Conservation (phyloP, 2,113 vertebrate species). For the Xenopus laevis region DNA sequence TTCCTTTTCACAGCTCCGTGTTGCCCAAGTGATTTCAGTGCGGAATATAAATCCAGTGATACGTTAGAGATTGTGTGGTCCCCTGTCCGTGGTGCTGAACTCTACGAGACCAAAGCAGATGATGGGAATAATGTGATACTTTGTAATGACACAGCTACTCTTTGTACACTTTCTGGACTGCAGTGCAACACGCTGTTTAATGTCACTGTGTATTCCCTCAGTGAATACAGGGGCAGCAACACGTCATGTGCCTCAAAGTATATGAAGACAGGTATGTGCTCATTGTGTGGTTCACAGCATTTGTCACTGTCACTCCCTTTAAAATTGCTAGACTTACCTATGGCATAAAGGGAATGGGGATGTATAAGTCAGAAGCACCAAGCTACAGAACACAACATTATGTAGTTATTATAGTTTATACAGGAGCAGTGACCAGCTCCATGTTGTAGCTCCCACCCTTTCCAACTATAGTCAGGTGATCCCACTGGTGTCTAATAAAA, state of each 20-base stretch:
- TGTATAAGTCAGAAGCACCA: too few species aligned
- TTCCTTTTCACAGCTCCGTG: constrained; percentile 75
- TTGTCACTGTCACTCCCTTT: too few species aligned
- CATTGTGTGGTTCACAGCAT: too few species aligned
- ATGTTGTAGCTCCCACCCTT: too few species aligned
- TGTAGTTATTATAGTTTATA: too few species aligned
- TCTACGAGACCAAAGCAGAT: constrained; percentile 73
- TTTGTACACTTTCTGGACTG: constrained; percentile 79
- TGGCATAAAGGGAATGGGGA: too few species aligned
- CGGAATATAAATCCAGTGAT: constrained; percentile 71
- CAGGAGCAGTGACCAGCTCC: too few species aligned
- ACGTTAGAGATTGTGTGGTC: constrained; percentile 78
- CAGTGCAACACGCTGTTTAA: constrained; percentile 73
- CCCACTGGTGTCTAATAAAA: too few species aligned
- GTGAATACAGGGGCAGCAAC: constrained; percentile 75
- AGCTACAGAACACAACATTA: too few species aligned
- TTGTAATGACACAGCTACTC: constrained; percentile 74
- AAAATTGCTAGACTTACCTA: too few species aligned
- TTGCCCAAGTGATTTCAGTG: constrained; percentile 72
- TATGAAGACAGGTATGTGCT: constrained; percentile 72
- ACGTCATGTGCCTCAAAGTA: constrained; percentile 61
- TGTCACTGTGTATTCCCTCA: constrained; percentile 76
- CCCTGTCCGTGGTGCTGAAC: constrained; percentile 77
- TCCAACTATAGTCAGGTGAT: too few species aligned
- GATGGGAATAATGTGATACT: constrained; percentile 51